A percentile compares a stretch with the other conserved stretches of the same genome.
phyloP scores from a whole-genome alignment of 2,113 vertebrate genomes.

The Halichoeres trimaculatus region DNA sequence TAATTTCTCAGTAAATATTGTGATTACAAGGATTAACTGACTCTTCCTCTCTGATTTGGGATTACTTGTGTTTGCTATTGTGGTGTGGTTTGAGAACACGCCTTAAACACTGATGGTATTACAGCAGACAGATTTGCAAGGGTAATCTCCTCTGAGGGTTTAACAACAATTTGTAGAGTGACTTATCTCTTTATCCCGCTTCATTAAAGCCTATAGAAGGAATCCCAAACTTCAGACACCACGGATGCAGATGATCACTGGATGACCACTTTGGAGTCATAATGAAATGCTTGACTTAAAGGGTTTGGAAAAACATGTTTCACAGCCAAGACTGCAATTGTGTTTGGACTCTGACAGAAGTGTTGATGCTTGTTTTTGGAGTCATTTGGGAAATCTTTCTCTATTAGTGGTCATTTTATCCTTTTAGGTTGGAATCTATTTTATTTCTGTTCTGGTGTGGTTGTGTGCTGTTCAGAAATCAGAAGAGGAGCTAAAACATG shows the following conservation, averaged over 20 bases:
- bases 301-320: background rate
- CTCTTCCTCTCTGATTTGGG: conserved; percentile 40
- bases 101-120: conserved; percentile 45
- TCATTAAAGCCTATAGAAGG: conserved; percentile 33
- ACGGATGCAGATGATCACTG: conserved; percentile 29
- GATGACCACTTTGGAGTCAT: conserved; percentile 21
- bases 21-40: conserved; percentile 51
- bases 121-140: conserved; percentile 63
- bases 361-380: background rate
- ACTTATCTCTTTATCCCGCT: conserved; percentile 61
- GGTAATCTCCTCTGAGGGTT: conserved; percentile 67
- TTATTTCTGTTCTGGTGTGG: conserved; percentile 32
- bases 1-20: conserved; percentile 52
- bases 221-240: conserved; percentile 23
- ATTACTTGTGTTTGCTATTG: conserved; percentile 61
- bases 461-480: conserved; percentile 46
- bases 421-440: background rate
- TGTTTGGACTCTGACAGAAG: background rate
- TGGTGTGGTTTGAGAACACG: conserved; percentile 40
- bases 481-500: conserved; percentile 33
- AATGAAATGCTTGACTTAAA: conserved; percentile 3
- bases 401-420: conserved; percentile 28
- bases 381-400: background rate
- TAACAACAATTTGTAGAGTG: conserved; percentile 60
- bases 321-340: background rate